Evolutionary conservation across 2,797 vertebrate species (phyloP), one percentile per base, ranked within the genome.

Genomic region (Gobio occitaniae): DNA sequence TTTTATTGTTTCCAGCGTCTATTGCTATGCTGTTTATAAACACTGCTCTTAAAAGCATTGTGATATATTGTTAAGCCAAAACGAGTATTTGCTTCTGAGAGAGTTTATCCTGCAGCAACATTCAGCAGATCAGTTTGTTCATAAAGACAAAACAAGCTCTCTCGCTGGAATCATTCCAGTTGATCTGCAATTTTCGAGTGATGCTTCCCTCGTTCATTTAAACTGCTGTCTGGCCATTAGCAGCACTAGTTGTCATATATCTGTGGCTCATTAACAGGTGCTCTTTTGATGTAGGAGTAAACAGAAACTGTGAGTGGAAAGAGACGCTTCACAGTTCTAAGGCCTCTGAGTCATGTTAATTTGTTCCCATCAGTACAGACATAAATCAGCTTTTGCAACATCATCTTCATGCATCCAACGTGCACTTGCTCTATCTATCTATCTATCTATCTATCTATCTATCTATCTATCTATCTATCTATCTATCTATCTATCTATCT

Each of bases 161-260:
- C 71, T 72, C 19, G 11, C 16, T 54, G 32, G 21, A 68, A 54
- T 54, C 32, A 15, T 59, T 71, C 6, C 50, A 81, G 68, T 36
- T 71, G 50, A 59, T 83, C 61, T 65, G 47, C 17, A 32, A 56
- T 61, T 63, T 74, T 82, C 47, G 25, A 69, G 17, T 29, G 16
- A 70, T 17, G 15, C 17, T 80, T 80, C 41, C 78, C 61, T 52
- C 36, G 29, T 71, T 68, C 95, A 95, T 92, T 94, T 47, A 68
- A 71, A 48, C 56, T 56, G 66, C 65, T 50, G n/a, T 50, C 25
- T 84, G 54, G 29, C 54, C 69, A 48, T 82, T 82, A 48, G 52
- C 52, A 41, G 54, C 56, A 16, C 70, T 83, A 38, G 11, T 48
- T 68, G 44, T 77, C 82, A 52, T 74, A 54, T 52, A 75, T 83